Evolutionary conservation across 2,888 invertebrate genomes (phyloP), one percentile per base, ranked within the genome.

Genomic region (Xestobium rufovillosum): DNA sequence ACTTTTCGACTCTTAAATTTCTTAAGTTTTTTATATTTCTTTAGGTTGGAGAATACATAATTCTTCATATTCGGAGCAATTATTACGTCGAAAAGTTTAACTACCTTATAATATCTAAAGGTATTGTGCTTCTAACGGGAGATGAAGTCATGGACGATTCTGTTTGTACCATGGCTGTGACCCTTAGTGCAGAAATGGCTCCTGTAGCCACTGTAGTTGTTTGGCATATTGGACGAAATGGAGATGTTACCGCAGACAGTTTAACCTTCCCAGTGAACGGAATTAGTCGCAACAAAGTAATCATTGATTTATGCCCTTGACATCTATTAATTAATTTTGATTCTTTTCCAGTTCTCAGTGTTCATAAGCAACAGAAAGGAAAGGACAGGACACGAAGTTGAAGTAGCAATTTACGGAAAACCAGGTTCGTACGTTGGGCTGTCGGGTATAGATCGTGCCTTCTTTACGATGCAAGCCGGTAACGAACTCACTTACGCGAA

Each of bases 181-280:
- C 84, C 1, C 66, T 89, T 31, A 83, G 85, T 23, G 79, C 88
- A 2, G 89, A 89, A 70, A 88, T 90, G 89, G 87, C 95, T 4
- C 96, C 96, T 0, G 85, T 85, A 14, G 83, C 94, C 9, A 91
- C 92, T 0, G 76, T 90, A 19, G 77, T 94, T 12, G 89, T 89
- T 31, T 96, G 92, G 77, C 80, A 85, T 60, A 78, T 91, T 1
- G 82, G 81, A 3, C 76, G 76, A 9, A 80, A 83, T 49, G 91
- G 88, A 0, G 84, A 85, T 53, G 83, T 95, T 31, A 78, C 92
- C 1, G 88, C 88, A 0, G 96, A 96, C 68, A 87, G 90, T 39
- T 70, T 96, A 39, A 94, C 94, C n/a, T 92, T 95, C 71, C 91
- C 92, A 0, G 94, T 96, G 14, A 91, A 95, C 66, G 94, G 94